Percentiles rank a stretch among this genome's conserved stretches.
These are phyloP conservation scores for Sitta europaea DNA, from an alignment of 2,113 vertebrate species.

Conservation along the genomic window DNA sequence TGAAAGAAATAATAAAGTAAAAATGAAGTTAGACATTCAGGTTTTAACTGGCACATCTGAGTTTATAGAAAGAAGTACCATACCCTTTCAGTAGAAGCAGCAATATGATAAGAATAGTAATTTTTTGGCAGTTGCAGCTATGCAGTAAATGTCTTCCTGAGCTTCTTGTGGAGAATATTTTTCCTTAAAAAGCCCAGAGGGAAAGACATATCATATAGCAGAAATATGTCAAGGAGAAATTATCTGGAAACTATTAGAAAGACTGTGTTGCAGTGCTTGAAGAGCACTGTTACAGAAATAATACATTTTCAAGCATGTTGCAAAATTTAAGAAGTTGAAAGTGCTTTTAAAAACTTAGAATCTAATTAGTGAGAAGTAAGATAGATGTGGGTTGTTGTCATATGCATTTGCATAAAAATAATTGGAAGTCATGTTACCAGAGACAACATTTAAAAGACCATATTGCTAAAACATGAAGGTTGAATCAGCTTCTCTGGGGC, in stretches of 20 bases:
- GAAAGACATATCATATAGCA: background rate
- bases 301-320: background rate
- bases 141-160: slow-evolving; percentile 27
- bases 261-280: background rate
- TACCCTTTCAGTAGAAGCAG: background rate
- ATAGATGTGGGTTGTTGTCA: background rate
- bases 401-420: slow-evolving; percentile 39
- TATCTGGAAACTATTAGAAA: slow-evolving; percentile 6
- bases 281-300: background rate
- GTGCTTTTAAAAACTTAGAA: background rate
- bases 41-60: background rate
- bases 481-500: background rate
- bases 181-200: slow-evolving; percentile 19
- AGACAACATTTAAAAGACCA: background rate
- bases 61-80: background rate
- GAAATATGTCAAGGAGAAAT: slow-evolving; percentile 4
- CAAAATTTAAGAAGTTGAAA: background rate
- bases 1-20: background rate
- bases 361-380: background rate
- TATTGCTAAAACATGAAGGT: background rate
- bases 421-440: background rate
- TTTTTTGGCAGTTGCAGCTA: slow-evolving; percentile 10
- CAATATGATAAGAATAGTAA: slow-evolving; percentile 10
- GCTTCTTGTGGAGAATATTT: slow-evolving; percentile 9
- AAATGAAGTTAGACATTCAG: background rate